Evolutionary conservation across 2,113 vertebrate genomes (phyloP), one percentile per base, ranked within the genome.

Genomic region (Lethenteron camtschaticum): DNA sequence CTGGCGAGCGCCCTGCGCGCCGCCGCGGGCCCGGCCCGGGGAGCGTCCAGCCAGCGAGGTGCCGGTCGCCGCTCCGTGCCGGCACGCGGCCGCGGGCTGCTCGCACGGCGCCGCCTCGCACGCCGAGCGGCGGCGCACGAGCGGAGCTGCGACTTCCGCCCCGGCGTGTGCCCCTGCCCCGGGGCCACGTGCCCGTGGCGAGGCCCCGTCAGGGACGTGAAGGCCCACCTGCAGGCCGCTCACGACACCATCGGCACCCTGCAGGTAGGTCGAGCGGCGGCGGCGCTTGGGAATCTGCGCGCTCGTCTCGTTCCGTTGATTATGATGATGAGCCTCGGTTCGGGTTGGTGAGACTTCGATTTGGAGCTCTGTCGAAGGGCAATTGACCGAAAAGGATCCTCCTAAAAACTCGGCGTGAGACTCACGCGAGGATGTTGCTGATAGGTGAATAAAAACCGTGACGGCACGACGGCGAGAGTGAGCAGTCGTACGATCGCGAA

Each of bases 171-270:
- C 63, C 63, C 63, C 63, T 66, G 63, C 63, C 63, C 63, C 20
- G 63, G 63, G n/a, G n/a, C 63, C 20, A 10, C n/a, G 20, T 66
- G 63, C 20, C 63, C 63, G 63, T 66, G 63, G 63, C 14, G 20
- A 8, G 63, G 63, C n/a, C 63, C 63, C 20, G 20, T 20, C 9
- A 16, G 9, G 14, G 20, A 20, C 10, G 10, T 66, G 20, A 16
- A 16, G 63, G 63, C 63, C 20, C 63, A 66, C 63, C 63, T 66
- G 63, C 63, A 16, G 14, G n/a, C 63, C 10, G 14, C n/a, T n/a
- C 63, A 66, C 63, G n/a, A 66, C 10, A 66, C 63, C n/a, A 66
- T 66, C n/a, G 63, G 14, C 63, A 66, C 63, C 63, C 63, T 66
- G n/a, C 63, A 66, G 63, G 63, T 66, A 66, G 14, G 20, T 20